A percentile compares a stretch with the other conserved stretches of the same genome.
These are phyloP conservation scores for Chironomus riparius DNA, from an alignment of 2,888 invertebrate genomes.

Conservation along the genomic window DNA sequence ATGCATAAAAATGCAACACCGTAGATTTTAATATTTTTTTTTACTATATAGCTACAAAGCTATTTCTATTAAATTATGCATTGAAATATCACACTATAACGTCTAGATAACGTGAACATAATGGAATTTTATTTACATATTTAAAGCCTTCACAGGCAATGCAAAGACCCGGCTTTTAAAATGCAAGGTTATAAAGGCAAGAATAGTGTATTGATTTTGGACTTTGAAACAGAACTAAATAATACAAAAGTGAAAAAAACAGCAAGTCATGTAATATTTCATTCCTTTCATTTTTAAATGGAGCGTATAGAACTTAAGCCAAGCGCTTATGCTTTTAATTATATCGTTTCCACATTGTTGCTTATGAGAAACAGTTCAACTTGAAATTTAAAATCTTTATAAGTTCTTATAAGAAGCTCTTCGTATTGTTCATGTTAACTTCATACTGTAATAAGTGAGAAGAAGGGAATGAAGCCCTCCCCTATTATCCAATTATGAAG, in stretches of 20 bases:
- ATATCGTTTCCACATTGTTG: neutral
- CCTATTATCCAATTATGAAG: slow-evolving; percentile 24
- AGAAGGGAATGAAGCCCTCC: neutral
- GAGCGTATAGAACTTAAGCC: neutral
- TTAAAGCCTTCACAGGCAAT: neutral
- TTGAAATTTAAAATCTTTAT: no score
- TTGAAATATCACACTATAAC: neutral
- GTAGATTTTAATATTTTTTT: neutral
- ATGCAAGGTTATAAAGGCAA: neutral
- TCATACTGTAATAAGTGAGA: no score
- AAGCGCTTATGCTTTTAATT: slow-evolving; percentile 5
- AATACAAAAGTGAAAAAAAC: neutral
- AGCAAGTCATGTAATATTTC: slow-evolving; percentile 1
- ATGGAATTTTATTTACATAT: slow-evolving; percentile 1
- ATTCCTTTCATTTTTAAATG: neutral
- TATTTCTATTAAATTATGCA: neutral
- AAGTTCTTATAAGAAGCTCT: no score
- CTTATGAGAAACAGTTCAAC: no score
- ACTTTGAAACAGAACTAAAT: neutral
- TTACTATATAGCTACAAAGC: no score
- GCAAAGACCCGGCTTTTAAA: neutral
- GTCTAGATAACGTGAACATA: slow-evolving; percentile 1
- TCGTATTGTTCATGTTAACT: no score
- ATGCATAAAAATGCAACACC: no score
- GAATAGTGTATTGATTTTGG: neutral